These are phyloP conservation scores for Prionchulus punctatus DNA, from an alignment of 2,888 invertebrate genomes.

Conservation along the genomic window DNA sequence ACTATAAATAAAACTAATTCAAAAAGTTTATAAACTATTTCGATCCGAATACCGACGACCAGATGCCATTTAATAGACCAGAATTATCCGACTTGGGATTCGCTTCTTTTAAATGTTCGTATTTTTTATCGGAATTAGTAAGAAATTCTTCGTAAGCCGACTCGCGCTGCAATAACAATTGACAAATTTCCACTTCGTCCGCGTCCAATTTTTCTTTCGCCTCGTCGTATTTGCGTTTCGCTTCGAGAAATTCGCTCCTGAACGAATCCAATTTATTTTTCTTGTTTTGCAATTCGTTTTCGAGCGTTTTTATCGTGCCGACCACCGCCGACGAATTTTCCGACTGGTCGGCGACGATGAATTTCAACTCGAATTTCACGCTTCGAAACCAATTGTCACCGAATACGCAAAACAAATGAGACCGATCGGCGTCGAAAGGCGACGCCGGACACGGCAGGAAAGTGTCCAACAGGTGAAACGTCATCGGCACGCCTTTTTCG, in stretches of 20 bases:
- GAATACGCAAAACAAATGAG: slow-evolving; percentile 28
- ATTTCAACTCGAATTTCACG: slow-evolving; percentile 17
- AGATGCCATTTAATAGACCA: background rate
- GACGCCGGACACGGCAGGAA: slow-evolving; percentile 12
- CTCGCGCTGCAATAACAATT: slow-evolving; percentile 9
- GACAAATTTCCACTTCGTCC: slow-evolving; percentile 12
- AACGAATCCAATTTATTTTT: slow-evolving; percentile 26
- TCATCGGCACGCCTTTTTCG: slow-evolving; percentile 25
- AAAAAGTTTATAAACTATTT: no score
- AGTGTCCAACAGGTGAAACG: slow-evolving; percentile 20
- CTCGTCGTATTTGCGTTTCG: slow-evolving; percentile 17
- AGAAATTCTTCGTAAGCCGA: slow-evolving; percentile 12
- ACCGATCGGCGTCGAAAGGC: slow-evolving; percentile 9
- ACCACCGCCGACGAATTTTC: background rate
- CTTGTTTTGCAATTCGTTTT: slow-evolving; percentile 19
- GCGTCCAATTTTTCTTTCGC: slow-evolving; percentile 7
- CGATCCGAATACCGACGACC: background rate
- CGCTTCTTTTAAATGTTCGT: background rate
- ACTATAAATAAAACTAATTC: no score
- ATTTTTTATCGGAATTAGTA: slow-evolving; percentile 5
- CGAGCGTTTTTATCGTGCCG: slow-evolving; percentile 10
- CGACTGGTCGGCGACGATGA: slow-evolving; percentile 5
- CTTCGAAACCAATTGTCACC: slow-evolving; percentile 32
- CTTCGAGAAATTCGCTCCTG: slow-evolving; percentile 25
- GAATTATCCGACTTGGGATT: no score